Percentiles rank a stretch among this genome's conserved stretches.
Conservation (phyloP, 2,113 vertebrate species). For the Acanthochromis polyacanthus region DNA sequence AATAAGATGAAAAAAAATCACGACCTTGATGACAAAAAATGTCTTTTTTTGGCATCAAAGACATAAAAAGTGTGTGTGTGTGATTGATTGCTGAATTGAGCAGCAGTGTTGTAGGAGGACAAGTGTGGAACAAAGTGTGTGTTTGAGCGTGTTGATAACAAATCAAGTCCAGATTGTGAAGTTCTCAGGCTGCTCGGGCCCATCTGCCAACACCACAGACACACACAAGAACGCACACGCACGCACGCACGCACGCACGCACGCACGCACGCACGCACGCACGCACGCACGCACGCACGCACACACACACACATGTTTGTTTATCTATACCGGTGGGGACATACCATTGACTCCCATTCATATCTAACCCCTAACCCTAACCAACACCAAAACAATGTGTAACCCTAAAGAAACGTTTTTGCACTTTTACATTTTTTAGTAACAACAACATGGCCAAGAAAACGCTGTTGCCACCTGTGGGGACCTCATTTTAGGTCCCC, state of each 20-base stretch:
- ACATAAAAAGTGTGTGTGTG: background rate
- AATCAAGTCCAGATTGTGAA: constrained; percentile 68
- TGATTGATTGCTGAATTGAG: constrained; percentile 42
- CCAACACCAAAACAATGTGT: too few relatives aligned
- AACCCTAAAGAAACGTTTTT: too few relatives aligned
- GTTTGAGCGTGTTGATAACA: constrained; percentile 47
- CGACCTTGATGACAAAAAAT: too few relatives aligned
- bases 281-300: constrained; percentile 9
- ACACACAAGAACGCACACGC: constrained; percentile 14
- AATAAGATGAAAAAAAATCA: too few relatives aligned
- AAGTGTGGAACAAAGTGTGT: constrained; percentile 54
- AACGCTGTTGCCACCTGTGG: too few relatives aligned
- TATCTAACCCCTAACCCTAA: too few relatives aligned
- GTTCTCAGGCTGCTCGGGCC: constrained; percentile 65
- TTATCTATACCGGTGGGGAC: too few relatives aligned
- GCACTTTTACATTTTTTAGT: too few relatives aligned
- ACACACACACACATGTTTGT: constrained; percentile 32
- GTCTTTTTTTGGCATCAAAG: too few relatives aligned
- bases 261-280: background rate
- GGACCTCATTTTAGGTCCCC: too few relatives aligned
- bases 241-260: constrained; percentile 30
- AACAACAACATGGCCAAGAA: too few relatives aligned
- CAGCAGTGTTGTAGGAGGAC: constrained; percentile 74
- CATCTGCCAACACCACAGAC: constrained; percentile 52
- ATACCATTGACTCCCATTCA: too few relatives aligned